These are phyloP conservation scores for Echiichthys vipera DNA, from an alignment of 2,797 vertebrate species.

Conservation along the genomic window DNA sequence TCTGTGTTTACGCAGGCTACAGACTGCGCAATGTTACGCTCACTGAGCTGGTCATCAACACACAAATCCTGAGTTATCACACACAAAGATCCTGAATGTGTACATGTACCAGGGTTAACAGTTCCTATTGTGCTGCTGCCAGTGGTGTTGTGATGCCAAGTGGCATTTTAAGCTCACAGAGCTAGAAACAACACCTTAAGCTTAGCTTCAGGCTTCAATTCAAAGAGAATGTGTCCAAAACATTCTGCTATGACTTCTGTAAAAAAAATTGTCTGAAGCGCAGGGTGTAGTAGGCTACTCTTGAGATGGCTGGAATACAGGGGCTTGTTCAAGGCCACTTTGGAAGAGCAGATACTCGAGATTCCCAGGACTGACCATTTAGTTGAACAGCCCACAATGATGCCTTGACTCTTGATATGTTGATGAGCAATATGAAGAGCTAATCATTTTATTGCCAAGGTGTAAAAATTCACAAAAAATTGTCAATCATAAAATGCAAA, in stretches of 20 bases:
- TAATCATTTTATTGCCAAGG: neutral
- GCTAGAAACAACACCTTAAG: conserved; percentile 44
- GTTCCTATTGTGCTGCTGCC: conserved; percentile 20
- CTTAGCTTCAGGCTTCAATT: conserved; percentile 6
- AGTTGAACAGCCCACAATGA: conserved; percentile 6
- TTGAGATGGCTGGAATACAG: neutral
- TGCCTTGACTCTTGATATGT: neutral
- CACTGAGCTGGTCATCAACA: conserved; percentile 53
- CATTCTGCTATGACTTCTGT: neutral
- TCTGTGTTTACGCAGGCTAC: conserved; percentile 34
- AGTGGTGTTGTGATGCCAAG: conserved; percentile 1
- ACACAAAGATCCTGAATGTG: conserved; percentile 39
- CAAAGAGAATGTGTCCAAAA: conserved; percentile 1
- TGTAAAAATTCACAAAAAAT: neutral
- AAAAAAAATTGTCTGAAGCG: neutral
- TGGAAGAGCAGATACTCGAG: conserved; percentile 16
- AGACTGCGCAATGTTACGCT: conserved; percentile 42
- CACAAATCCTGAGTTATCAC: conserved; percentile 55
- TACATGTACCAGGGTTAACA: conserved; percentile 45
- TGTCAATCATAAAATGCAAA: neutral
- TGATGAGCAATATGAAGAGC: neutral
- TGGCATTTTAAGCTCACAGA: conserved; percentile 43
- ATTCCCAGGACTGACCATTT: conserved; percentile 24
- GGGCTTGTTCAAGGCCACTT: conserved; percentile 2
- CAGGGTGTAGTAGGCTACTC: neutral